A percentile compares a stretch with the other conserved stretches of the same genome.
These are phyloP conservation scores for Kryphioiulus occultus DNA, from an alignment of 2,888 invertebrate genomes.

Conservation along the genomic window DNA sequence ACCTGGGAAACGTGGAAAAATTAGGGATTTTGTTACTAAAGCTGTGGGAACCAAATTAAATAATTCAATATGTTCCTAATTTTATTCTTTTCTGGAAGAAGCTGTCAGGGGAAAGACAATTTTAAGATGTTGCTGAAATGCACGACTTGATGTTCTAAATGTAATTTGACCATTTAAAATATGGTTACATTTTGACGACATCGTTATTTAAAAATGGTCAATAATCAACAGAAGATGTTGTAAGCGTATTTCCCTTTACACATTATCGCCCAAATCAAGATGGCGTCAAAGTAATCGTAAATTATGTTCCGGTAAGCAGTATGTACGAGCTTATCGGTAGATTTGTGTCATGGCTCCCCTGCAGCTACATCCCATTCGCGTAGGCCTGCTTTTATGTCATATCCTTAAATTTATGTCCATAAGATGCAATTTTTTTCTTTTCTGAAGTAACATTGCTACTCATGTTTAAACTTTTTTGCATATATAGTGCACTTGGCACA, in stretches of 20 bases:
- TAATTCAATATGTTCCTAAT: no score
- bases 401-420: not conserved
- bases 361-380: slow-evolving; percentile 14
- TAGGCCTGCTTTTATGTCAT: not conserved
- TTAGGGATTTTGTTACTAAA: no score
- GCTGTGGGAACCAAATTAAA: no score
- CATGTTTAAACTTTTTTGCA: not conserved
- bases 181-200: no score
- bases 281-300: not conserved
- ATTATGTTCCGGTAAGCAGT: not conserved
- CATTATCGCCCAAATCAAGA: not conserved
- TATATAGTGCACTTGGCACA: not conserved
- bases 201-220: no score
- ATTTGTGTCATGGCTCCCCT: not conserved
- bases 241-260: not conserved
- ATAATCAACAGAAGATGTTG: no score
- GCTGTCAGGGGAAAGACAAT: no score
- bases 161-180: no score
- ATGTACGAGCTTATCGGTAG: not conserved
- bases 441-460: not conserved
- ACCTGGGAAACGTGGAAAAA: no score
- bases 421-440: not conserved
- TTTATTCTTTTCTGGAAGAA: no score
- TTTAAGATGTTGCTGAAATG: no score
- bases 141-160: no score